Base-by-base conservation (phyloP, 2,888 invertebrate species). In the Uropetala carovei region DNA sequence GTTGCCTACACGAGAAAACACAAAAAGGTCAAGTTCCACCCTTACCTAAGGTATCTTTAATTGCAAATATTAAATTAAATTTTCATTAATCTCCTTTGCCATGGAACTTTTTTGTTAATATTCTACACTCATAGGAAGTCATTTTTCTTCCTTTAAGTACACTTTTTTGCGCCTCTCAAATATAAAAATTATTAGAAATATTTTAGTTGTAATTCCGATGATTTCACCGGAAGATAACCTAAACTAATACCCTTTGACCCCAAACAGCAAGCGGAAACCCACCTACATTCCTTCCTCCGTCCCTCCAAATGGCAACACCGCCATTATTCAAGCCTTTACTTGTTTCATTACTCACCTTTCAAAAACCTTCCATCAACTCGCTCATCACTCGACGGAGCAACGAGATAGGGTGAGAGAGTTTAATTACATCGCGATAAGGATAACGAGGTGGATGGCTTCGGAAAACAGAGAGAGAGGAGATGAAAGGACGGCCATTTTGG, bases 261-360 rank as follows among this genome's bases (percentile, higher is more conserved):
- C 0, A n/a, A 75, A 75, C 75, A 13, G 8, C 30, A 30, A 30
- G n/a, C 89, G 89, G 57, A 57, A 13, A 5, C 57, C 75, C 75
- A 18, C 83, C 18, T n/a, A 89, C 64, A 60, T 64, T 43, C 64
- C 43, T 1, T 64, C 18, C 16, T 7, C 83, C 16, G 56, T n/a
- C 30, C 11, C 89, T 64, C 68, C 89, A 60, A 27, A 57, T 57
- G 43, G 64, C 16, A 64, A 64, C 89, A 18, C 89, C 64, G 89
- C 64, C 89, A 89, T 89, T 68, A 89, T 60, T 89, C 89, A 89
- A 64, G n/a, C 64, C 64, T 89, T 89, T 64, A 64, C 43, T 64
- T 64, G 89, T 89, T 89, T 89, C 89, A 89, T 89, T 68, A 89
- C 89, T 18, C 60, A 64, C 89, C 89, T 89, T 89, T 89, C 89